Conservation (phyloP, 2,888 invertebrate genomes). For the Brenthis daphne region DNA sequence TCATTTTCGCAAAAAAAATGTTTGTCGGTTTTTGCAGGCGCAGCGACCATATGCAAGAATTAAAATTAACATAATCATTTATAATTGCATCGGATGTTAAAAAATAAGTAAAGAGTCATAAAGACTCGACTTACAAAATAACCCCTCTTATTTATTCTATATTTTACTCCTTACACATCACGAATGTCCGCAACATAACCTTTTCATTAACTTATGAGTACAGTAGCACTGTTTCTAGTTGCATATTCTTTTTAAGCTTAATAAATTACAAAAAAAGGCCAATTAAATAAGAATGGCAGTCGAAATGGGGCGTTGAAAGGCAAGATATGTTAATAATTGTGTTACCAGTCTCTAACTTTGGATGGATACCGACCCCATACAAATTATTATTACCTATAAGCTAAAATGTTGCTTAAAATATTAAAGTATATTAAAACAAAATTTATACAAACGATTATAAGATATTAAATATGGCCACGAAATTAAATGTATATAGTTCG, state of each 20-base stretch:
- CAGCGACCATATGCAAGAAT: background rate
- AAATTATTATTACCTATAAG: constrained; percentile 19
- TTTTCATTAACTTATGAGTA: too few species aligned
- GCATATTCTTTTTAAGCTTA: too few species aligned
- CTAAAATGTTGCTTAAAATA: constrained; percentile 13
- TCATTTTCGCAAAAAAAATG: too few species aligned
- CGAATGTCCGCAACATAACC: too few species aligned
- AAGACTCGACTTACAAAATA: too few species aligned
- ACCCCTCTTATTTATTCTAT: too few species aligned
- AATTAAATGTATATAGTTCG: constrained; percentile 7
- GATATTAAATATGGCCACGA: constrained; percentile 31
- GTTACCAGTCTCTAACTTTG: constrained; percentile 17
- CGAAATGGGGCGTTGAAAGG: constrained; percentile 37
- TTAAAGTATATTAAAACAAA: constrained; percentile 10
- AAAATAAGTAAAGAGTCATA: too few species aligned
- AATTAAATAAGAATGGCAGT: constrained; percentile 35
- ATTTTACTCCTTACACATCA: too few species aligned
- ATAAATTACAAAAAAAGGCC: constrained; percentile 39
- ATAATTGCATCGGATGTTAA: too few species aligned
- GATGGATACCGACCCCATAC: constrained; percentile 21
- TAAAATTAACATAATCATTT: constrained; percentile 37
- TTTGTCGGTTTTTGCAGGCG: too few species aligned
- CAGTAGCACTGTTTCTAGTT: too few species aligned
- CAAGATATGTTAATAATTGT: constrained; percentile 30
- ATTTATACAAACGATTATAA: constrained; percentile 22